Evolutionary conservation across 23 tunicate genomes (phyloP).

Genomic region (Oikopleura dioica): DNA sequence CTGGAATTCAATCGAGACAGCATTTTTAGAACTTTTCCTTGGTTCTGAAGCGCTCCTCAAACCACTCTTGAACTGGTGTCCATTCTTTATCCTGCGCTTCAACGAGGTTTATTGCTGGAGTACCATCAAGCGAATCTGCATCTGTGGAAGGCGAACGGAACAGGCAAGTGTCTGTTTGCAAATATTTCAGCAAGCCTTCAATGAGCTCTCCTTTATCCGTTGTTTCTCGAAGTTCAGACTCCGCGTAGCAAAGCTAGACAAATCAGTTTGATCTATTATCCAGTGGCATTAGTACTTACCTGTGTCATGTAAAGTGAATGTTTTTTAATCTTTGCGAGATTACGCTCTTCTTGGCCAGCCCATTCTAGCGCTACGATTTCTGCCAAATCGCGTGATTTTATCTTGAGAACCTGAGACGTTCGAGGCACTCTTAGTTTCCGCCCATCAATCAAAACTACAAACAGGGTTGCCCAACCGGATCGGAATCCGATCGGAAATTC

Average conservation of each 20-base stretch:
- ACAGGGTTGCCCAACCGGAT: too few relatives aligned
- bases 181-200: background rate
- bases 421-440: background rate
- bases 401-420: background rate
- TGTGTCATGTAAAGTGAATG: slow-evolving; percentile 1
- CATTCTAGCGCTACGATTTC: slow-evolving; percentile 1
- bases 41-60: too few relatives aligned
- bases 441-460: background rate
- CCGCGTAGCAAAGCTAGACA: too few relatives aligned
- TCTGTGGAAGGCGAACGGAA: background rate
- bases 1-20: too few relatives aligned
- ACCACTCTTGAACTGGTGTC: background rate
- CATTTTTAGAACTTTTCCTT: too few relatives aligned
- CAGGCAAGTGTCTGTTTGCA: background rate
- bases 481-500: too few relatives aligned
- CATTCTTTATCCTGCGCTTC: background rate
- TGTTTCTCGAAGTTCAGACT: too few relatives aligned
- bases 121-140: background rate
- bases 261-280: too few relatives aligned
- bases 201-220: background rate
- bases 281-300: too few relatives aligned
- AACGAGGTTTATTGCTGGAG: background rate
- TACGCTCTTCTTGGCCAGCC: background rate
- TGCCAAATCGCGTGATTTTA: background rate
- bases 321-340: background rate